These are phyloP conservation scores for Acholoe squamosa DNA, from an alignment of 2,888 invertebrate genomes.

Conservation along the genomic window DNA sequence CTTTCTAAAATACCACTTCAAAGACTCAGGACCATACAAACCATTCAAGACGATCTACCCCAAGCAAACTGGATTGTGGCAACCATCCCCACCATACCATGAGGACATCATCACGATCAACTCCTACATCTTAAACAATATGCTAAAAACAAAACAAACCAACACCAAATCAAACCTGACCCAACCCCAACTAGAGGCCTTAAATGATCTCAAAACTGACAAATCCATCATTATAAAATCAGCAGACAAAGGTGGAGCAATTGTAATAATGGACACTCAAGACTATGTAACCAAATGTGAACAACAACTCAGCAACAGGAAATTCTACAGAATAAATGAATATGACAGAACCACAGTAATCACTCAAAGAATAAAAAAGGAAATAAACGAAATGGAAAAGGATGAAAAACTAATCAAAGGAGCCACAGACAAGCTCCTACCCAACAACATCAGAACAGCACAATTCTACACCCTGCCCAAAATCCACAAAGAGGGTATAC, in stretches of 20 bases:
- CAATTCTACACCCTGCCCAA: neutral
- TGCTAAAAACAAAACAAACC: neutral
- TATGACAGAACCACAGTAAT: neutral
- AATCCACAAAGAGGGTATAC: neutral
- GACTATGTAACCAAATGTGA: neutral
- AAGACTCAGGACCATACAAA: neutral
- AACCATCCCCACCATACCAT: neutral
- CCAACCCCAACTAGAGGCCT: neutral
- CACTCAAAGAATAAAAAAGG: neutral
- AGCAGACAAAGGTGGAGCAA: neutral
- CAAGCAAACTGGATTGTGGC: neutral
- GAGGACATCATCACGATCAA: neutral
- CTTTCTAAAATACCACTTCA: slow-evolving; percentile 7
- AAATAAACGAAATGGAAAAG: neutral
- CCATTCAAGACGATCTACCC: neutral
- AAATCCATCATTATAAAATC: neutral
- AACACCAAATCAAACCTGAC: neutral
- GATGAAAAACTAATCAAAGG: neutral
- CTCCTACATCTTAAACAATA: neutral
- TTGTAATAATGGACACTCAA: neutral
- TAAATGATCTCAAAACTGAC: neutral
- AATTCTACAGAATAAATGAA: neutral
- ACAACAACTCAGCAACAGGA: neutral
- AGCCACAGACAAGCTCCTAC: neutral
- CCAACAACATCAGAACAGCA: neutral